Evolutionary conservation across 1,140 invertebrate genomes (phyloP).

Genomic region (Venustaconcha ellipsiformis): DNA sequence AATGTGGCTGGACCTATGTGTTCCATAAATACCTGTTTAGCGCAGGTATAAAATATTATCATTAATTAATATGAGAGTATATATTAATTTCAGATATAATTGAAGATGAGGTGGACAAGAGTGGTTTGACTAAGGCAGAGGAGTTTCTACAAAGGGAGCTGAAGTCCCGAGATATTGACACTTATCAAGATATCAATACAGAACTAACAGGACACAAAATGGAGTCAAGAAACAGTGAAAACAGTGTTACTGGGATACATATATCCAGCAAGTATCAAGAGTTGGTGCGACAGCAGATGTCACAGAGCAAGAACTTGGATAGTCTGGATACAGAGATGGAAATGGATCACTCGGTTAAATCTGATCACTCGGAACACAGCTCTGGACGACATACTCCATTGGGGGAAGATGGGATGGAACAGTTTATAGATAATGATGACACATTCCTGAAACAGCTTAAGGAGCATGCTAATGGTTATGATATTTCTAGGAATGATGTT

Average conservation of each 20-base stretch:
- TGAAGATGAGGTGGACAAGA: conserved; percentile 21
- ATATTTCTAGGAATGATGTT: conserved; percentile 1
- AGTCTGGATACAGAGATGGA: conserved; percentile 9
- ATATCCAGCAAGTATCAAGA: conserved; percentile 27
- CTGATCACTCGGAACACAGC: conserved; percentile 9
- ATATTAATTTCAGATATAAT: conserved; percentile 27
- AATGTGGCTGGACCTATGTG: too few species aligned
- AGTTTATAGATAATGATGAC: conserved; percentile 36
- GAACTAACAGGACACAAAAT: conserved; percentile 12
- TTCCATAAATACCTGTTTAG: too few species aligned
- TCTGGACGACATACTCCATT: conserved; percentile 44
- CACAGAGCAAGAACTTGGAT: conserved; percentile 6
- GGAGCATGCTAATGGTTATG: not conserved
- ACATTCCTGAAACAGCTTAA: not conserved
- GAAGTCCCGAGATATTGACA: not conserved
- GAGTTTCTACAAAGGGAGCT: conserved; percentile 15
- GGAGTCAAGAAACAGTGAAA: not conserved
- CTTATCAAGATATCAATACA: not conserved
- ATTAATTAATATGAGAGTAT: too few species aligned
- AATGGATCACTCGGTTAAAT: not conserved
- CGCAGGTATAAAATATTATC: too few species aligned
- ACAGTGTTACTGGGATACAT: conserved; percentile 3
- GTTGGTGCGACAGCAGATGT: conserved; percentile 21
- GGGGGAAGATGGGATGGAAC: conserved; percentile 39
- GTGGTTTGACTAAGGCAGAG: conserved; percentile 19